Conservation (phyloP, 2,797 vertebrate species). For the Clarias fuscus region DNA sequence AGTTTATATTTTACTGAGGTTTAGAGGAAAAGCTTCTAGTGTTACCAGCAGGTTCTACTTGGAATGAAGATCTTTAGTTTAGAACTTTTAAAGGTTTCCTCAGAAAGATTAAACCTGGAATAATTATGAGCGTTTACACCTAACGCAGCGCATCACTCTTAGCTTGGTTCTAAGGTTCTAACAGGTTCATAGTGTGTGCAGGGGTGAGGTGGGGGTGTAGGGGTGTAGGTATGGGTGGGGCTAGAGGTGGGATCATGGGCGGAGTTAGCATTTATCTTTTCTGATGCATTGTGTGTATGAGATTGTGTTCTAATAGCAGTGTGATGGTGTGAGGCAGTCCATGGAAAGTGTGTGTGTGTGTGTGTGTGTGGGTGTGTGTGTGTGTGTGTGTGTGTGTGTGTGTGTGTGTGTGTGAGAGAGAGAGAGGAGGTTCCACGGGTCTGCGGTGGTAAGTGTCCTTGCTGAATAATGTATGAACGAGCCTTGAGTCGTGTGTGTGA, state of each 20-base stretch:
- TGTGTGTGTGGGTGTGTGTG: neutral
- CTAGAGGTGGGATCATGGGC: neutral
- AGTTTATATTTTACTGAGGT: neutral
- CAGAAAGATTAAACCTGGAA: neutral
- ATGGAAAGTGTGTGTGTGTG: neutral
- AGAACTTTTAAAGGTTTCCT: neutral
- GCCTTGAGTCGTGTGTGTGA: neutral
- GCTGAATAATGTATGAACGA: constrained; percentile 23
- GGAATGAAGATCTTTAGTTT: neutral
- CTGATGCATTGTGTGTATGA: neutral
- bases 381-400: constrained; percentile 1
- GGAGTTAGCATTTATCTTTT: constrained; percentile 20
- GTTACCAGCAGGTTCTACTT: neutral
- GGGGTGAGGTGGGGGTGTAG: neutral
- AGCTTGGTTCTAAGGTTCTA: neutral
- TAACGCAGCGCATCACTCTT: neutral
- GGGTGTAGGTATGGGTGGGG: neutral
- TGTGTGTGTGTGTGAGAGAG: neutral
- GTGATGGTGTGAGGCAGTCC: neutral
- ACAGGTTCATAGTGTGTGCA: neutral
- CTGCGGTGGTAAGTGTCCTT: neutral
- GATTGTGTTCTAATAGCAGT: neutral
- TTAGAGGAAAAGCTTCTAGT: neutral
- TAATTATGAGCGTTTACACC: neutral
- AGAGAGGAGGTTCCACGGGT: neutral